These are phyloP conservation scores for Patiria miniata DNA, from an alignment of 35 echinoderm and acorn worm genomes.

Conservation along the genomic window DNA sequence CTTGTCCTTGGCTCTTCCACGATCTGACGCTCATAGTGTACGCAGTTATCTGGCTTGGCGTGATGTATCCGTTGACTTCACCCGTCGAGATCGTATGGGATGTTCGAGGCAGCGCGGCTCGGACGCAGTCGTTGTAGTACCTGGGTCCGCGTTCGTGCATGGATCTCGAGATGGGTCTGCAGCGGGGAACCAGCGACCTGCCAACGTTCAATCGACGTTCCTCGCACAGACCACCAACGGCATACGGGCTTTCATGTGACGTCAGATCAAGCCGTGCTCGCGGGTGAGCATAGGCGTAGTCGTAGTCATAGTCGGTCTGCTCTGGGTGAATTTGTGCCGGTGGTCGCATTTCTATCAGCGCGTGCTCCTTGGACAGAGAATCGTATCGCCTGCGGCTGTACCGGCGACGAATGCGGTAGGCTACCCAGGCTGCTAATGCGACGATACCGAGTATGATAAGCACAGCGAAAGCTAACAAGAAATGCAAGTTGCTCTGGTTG, in stretches of 20 bases:
- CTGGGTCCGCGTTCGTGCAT: conserved; percentile 7
- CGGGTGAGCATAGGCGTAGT: neutral
- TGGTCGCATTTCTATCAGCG: neutral
- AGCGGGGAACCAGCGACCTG: neutral
- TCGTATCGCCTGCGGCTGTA: neutral
- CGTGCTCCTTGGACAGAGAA: neutral
- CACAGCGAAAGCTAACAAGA: neutral
- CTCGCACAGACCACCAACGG: neutral
- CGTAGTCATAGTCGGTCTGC: neutral
- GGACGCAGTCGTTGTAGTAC: conserved; percentile 1
- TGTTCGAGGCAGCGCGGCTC: neutral
- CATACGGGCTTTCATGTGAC: neutral
- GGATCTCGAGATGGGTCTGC: neutral
- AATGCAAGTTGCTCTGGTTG: neutral
- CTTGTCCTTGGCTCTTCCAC: neutral
- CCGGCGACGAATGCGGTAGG: neutral
- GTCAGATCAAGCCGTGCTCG: neutral
- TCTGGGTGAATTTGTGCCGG: neutral
- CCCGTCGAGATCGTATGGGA: neutral
- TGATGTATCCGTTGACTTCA: conserved; percentile 21
- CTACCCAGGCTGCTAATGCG: neutral
- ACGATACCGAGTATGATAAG: neutral
- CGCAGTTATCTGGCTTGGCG: neutral
- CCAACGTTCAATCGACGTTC: neutral
- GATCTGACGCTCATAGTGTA: neutral